Conservation (phyloP, 2,888 invertebrate genomes). For the Athripsodes cinereus region DNA sequence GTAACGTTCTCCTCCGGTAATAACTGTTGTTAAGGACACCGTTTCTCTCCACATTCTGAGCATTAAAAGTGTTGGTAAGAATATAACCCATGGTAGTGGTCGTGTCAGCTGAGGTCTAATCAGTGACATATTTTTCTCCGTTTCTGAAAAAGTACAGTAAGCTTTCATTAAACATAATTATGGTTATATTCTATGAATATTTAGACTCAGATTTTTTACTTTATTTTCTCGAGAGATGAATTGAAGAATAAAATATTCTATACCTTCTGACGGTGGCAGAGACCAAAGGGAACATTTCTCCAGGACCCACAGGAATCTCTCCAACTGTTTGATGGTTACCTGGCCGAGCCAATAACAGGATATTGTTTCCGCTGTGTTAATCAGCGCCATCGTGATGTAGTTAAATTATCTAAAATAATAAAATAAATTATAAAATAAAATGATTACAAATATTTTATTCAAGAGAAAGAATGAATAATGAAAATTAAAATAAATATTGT, state of each 20-base stretch:
- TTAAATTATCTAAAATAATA: no score
- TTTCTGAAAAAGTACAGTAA: not conserved
- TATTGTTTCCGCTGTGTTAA: constrained; percentile 38
- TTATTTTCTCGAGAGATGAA: no score
- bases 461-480: no score
- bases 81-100: constrained; percentile 54
- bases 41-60: constrained; percentile 42
- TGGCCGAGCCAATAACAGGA: constrained; percentile 47
- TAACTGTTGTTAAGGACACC: constrained; percentile 42
- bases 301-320: constrained; percentile 47
- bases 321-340: constrained; percentile 39
- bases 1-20: constrained; percentile 46
- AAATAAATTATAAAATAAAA: no score
- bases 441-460: no score
- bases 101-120: constrained; percentile 40
- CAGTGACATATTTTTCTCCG: constrained; percentile 7
- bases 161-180: no score
- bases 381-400: constrained; percentile 39
- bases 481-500: no score
- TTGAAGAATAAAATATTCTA: not conserved
- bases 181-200: no score
- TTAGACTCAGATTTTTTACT: no score
- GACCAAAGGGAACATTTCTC: constrained; percentile 56
- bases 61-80: constrained; percentile 43
- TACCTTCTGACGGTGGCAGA: constrained; percentile 36